Evolutionary conservation across 2,888 invertebrate species (phyloP).

Genomic region (Apodemia duryi): DNA sequence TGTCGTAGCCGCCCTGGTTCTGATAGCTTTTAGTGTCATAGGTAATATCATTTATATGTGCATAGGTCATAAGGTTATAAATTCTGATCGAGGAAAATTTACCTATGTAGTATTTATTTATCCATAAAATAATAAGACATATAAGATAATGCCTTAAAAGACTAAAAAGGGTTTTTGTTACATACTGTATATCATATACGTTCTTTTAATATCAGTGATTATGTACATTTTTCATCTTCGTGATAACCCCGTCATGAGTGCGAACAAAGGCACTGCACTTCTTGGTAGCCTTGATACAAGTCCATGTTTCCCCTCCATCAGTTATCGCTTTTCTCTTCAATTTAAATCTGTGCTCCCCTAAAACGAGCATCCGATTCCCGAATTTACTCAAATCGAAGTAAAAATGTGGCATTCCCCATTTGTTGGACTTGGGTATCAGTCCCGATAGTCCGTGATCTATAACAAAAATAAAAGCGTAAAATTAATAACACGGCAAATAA

Average conservation of each 20-base stretch:
- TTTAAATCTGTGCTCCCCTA: not conserved
- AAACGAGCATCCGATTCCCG: not conserved
- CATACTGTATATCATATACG: too few relatives aligned
- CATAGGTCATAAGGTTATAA: too few relatives aligned
- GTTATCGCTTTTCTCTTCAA: not conserved
- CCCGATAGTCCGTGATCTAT: not conserved
- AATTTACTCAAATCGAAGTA: conserved; percentile 1
- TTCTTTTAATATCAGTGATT: not conserved
- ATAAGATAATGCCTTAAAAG: too few relatives aligned
- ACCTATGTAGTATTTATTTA: too few relatives aligned
- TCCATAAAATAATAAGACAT: too few relatives aligned
- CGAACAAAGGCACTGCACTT: not conserved
- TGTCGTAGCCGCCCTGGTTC: too few relatives aligned
- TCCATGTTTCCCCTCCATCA: not conserved
- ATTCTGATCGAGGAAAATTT: too few relatives aligned
- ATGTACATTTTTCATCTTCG: not conserved
- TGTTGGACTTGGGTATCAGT: not conserved
- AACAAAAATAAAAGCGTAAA: not conserved
- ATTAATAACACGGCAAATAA: not conserved
- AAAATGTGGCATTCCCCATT: conserved; percentile 12
- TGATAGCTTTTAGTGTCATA: too few relatives aligned
- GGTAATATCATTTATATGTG: too few relatives aligned
- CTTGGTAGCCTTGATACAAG: conserved; percentile 4
- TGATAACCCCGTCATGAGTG: not conserved
- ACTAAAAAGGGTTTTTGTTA: too few relatives aligned